Evolutionary conservation across 2,113 vertebrate species (phyloP), one percentile per base, ranked within the genome.

Genomic region (Crypturellus undulatus): DNA sequence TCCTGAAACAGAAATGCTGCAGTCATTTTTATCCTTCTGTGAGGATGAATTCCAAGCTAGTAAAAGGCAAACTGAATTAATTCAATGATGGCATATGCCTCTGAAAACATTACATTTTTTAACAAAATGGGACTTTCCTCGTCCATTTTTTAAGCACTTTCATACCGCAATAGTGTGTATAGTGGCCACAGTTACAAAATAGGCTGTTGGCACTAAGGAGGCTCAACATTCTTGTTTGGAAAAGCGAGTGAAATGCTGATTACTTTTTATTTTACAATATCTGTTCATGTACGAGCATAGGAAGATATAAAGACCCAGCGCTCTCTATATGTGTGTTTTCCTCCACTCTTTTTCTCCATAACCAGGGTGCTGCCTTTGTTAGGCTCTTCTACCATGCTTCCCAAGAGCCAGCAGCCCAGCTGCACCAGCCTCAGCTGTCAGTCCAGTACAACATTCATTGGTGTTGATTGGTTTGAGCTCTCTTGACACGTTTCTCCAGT

Each of bases 41-140:
- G 97, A 98, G 98, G 98, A 98, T 96, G 96, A 93, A 96, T 98
- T 98, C 98, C 98, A 98, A 98, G 97, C 97, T 96, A 97, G 97
- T 97, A 98, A 98, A 98, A 98, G 98, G 98, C 98, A 98, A 98
- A 98, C 98, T 98, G 97, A 98, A 98, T 98, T 98, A 98, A 98
- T 98, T 98, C 97, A 97, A 96, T 58, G 79, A 95, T 97, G 98
- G 97, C 98, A 98, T 98, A 98, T 98, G 98, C 98, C 97, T 97
- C 96, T 97, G 97, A 97, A 98, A 98, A 98, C 97, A 98, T 98
- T 98, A 96, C 95, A 84, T 97, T 96, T 95, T 93, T 93, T 94
- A 92, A 89, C 82, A 90, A 95, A 96, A 95, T 91, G 93, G 79
- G 93, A 96, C 83, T 95, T 96, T 96, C 83, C 77, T 87, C 70